Conservation (phyloP, 2,113 vertebrate genomes). For the Pterophyllum scalare region DNA sequence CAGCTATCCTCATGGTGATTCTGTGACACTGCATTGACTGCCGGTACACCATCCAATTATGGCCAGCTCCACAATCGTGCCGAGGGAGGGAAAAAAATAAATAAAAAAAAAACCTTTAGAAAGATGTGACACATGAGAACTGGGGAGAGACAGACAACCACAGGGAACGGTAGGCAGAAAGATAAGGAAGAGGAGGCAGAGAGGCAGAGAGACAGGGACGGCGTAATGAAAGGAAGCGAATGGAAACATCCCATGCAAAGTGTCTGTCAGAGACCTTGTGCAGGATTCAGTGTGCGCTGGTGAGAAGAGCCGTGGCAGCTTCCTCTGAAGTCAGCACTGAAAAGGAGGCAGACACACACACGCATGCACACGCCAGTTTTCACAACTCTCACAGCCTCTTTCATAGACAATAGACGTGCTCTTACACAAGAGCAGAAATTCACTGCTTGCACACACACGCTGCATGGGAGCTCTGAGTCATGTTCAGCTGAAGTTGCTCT, state of each 20-base stretch:
- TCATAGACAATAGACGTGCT: slow-evolving; percentile 9
- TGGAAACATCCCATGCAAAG: slow-evolving; percentile 39
- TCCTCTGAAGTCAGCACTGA: slow-evolving; percentile 42
- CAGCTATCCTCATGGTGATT: slow-evolving; percentile 28
- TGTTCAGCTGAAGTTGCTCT: slow-evolving; percentile 19
- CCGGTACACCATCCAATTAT: slow-evolving; percentile 13
- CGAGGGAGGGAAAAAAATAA: not conserved
- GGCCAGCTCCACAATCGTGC: not conserved
- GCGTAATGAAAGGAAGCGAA: slow-evolving; percentile 18
- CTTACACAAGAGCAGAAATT: slow-evolving; percentile 38
- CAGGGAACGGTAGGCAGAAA: not conserved
- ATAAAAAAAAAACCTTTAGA: not conserved
- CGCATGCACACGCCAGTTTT: not conserved
- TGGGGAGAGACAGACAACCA: slow-evolving; percentile 1
- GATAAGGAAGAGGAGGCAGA: not conserved
- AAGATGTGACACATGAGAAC: slow-evolving; percentile 14
- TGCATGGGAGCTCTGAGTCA: slow-evolving; percentile 50
- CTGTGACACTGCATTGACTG: slow-evolving; percentile 32
- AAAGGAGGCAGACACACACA: slow-evolving; percentile 15
- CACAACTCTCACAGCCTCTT: not conserved
- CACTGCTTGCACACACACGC: slow-evolving; percentile 22
- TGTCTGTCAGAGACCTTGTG: slow-evolving; percentile 23
- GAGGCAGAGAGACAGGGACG: slow-evolving; percentile 1
- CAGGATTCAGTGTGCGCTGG: not conserved
- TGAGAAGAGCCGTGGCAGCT: slow-evolving; percentile 12